Evolutionary conservation across 2,888 invertebrate genomes (phyloP), one percentile per base, ranked within the genome.

Genomic region (Drosophila mimica): DNA sequence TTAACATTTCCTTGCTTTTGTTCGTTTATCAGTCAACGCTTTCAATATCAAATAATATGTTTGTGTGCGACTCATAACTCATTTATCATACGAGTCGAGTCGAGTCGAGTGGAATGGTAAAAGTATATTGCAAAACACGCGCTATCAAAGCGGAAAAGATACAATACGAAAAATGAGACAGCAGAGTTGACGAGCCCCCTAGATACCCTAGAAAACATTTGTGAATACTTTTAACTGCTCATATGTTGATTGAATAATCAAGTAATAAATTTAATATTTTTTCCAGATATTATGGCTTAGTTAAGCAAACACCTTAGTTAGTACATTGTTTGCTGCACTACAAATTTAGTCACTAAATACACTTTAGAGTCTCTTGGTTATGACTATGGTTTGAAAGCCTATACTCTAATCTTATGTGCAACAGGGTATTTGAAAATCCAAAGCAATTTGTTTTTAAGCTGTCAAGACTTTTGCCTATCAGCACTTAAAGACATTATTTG

Each of bases 41-140:
- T 64, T 71, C 73, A 76, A 73, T 71, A 38, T 49, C 25, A 46
- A 46, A 49, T 38, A 28, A 79, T 72, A 30, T 30, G n/a, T 56
- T 30, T 57, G 3, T 3, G n/a, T 31, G 20, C 40, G 40, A 40
- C n/a, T 75, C 56, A 68, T 51, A 81, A 68, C 75, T 66, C 89
- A 84, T 89, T 85, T 82, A 84, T 84, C 88, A 82, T 77, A 61
- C 28, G 51, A 53, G 60, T 61, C 28, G 51, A 53, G 60, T 53
- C 63, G 38, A 51, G 43, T 60, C 36, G 48, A 60, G 62, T 56
- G 61, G 31, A 48, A 38, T 65, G 57, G 33, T 52, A 74, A 72
- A 75, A 68, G 64, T 65, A 31, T 69, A 72, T 89, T 83, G 82
- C 79, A 51, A 86, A 79, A 84, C 82, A 71, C 57, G 71, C 70